phyloP scores from a whole-genome alignment of 2,888 invertebrate species.

The Diaperis boleti region DNA sequence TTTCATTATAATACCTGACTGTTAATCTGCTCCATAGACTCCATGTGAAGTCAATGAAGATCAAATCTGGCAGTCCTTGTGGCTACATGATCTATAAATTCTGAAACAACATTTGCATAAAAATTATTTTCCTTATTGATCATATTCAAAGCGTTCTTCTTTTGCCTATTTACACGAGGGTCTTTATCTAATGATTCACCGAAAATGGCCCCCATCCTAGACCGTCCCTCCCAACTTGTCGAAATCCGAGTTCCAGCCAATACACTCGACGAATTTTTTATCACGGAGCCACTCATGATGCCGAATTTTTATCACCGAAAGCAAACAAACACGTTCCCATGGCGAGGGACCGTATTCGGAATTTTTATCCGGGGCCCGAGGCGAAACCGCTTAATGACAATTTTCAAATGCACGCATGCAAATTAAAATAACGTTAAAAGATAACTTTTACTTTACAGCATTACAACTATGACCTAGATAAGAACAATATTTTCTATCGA shows the following conservation, averaged over 20 bases:
- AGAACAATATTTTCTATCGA: conserved; percentile 39
- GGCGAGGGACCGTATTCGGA: not conserved
- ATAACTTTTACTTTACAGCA: conserved; percentile 53
- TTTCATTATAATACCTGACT: too few relatives aligned
- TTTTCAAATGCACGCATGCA: conserved; percentile 35
- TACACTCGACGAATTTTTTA: not conserved
- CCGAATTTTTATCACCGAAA: not conserved
- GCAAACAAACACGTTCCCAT: not conserved
- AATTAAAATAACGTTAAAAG: conserved; percentile 47
- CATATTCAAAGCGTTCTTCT: too few relatives aligned
- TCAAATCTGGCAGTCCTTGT: too few relatives aligned
- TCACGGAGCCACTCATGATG: not conserved
- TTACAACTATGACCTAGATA: conserved; percentile 50
- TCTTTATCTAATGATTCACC: not conserved
- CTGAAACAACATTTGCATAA: too few relatives aligned
- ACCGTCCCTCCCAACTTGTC: not conserved
- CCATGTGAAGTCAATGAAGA: too few relatives aligned
- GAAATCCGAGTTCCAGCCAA: not conserved
- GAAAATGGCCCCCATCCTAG: not conserved
- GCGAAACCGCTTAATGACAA: not conserved
- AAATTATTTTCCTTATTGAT: too few relatives aligned
- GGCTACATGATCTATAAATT: too few relatives aligned
- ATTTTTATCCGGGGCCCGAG: not conserved
- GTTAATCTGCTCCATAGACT: too few relatives aligned
- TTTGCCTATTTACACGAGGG: not conserved